Evolutionary conservation across 2,113 vertebrate genomes (phyloP), one percentile per base, ranked within the genome.

Genomic region (Oenanthe melanoleuca): DNA sequence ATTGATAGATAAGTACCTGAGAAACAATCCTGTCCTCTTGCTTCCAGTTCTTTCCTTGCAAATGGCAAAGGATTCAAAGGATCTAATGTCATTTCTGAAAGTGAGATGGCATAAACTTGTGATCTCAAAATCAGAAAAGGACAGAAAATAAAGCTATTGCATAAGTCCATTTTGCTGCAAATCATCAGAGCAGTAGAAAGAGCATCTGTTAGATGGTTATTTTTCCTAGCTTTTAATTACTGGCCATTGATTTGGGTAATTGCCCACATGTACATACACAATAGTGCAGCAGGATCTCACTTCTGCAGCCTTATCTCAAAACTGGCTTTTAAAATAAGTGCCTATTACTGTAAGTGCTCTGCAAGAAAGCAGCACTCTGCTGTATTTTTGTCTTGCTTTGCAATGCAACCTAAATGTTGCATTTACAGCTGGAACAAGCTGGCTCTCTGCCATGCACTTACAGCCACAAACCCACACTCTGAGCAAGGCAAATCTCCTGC

Each of bases 141-240:
- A 15, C 6, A 42, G 38, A 45, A 69, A 89, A 83, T 2, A 71
- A 14, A 80, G 38, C 18, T 65, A 8, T 53, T 75, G 20, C 13
- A 12, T 50, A 44, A 79, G 12, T 61, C 64, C 38, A 40, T 84
- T 78, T 56, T 34, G 31, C 38, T 69, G 45, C 80, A 84, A 49
- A 83, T 56, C 57, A 72, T 59, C 50, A 65, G 34, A 85, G 44
- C 21, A 22, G 57, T 42, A 34, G 28, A 34, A 89, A 50, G 19
- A 87, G 11, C 80, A 92, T 59, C 80, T 87, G 53, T 64, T 64
- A 47, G 57, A 60, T 60, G 17, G 40, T 72, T 92, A 74, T 84
- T 93, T 93, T 80, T 88, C 71, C 67, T 70, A 21, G 24, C 56
- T 94, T 96, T 90, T 94, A 96, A 88, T 94, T 93, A 44, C 64